Conservation (phyloP, 2,797 vertebrate species). For the Ptychobarbus kaznakovi region DNA sequence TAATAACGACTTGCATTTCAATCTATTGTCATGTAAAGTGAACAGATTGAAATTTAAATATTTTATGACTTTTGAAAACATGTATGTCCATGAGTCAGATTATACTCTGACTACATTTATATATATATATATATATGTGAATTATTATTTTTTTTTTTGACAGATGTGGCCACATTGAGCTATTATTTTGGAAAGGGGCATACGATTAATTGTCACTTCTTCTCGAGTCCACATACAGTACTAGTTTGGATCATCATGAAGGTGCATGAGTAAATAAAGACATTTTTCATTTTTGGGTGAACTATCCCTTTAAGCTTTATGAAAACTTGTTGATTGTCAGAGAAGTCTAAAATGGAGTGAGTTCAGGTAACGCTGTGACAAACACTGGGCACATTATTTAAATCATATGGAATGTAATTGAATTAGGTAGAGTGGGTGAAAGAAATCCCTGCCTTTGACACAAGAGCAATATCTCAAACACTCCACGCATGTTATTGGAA, state of each 20-base stretch:
- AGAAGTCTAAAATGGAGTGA: neutral
- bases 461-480: neutral
- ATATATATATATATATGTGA: too few species aligned
- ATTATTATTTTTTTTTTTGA: neutral
- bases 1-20: neutral
- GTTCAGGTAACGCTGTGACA: neutral
- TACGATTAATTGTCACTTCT: neutral
- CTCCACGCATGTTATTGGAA: neutral
- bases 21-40: neutral
- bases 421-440: slow-evolving; percentile 5
- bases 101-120: too few species aligned
- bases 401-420: slow-evolving; percentile 41
- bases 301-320: neutral
- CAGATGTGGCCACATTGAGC: neutral
- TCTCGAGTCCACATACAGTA: neutral
- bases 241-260: neutral
- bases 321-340: neutral
- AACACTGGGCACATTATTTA: neutral
- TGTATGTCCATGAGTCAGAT: neutral
- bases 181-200: neutral
- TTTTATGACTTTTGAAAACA: neutral
- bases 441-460: slow-evolving; percentile 6
- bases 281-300: neutral
- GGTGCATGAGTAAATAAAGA: neutral
- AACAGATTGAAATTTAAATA: neutral